A percentile compares a stretch with the other conserved stretches of the same genome.
These are phyloP conservation scores for Delphinapterus leucas DNA, from an alignment of 2,113 vertebrate genomes.

Conservation along the genomic window DNA sequence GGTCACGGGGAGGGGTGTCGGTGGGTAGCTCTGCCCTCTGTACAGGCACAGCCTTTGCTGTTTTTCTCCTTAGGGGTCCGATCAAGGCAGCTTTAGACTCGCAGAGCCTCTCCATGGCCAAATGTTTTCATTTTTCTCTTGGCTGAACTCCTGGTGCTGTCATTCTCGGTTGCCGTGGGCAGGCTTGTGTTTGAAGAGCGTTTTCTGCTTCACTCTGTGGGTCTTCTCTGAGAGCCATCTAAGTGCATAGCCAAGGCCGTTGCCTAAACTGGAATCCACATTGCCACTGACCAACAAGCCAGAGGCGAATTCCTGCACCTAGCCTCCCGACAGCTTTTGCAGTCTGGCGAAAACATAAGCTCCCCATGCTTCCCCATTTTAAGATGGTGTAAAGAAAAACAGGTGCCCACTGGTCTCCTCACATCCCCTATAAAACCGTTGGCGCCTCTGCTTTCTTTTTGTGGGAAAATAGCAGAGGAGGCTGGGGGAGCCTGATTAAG, in stretches of 20 bases:
- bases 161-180: background rate
- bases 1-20: background rate
- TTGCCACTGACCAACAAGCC: background rate
- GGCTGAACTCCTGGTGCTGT: background rate
- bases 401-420: conserved; percentile 67
- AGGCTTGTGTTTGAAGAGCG: background rate
- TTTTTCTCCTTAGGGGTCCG: background rate
- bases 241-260: background rate
- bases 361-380: background rate
- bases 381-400: conserved; percentile 57
- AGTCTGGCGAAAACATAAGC: background rate
- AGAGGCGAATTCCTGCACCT: conserved; percentile 35
- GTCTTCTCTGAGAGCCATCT: background rate
- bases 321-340: background rate
- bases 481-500: conserved; percentile 73
- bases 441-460: conserved; percentile 77
- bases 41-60: background rate
- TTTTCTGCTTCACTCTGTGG: background rate
- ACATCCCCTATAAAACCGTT: conserved; percentile 66
- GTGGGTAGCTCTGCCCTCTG: background rate
- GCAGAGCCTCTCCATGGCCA: background rate
- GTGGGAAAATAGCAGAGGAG: conserved; percentile 54
- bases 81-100: background rate
- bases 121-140: conserved; percentile 13
- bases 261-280: background rate